phyloP scores from a whole-genome alignment of 2,888 invertebrate species.

The Drosophila quinaria region DNA sequence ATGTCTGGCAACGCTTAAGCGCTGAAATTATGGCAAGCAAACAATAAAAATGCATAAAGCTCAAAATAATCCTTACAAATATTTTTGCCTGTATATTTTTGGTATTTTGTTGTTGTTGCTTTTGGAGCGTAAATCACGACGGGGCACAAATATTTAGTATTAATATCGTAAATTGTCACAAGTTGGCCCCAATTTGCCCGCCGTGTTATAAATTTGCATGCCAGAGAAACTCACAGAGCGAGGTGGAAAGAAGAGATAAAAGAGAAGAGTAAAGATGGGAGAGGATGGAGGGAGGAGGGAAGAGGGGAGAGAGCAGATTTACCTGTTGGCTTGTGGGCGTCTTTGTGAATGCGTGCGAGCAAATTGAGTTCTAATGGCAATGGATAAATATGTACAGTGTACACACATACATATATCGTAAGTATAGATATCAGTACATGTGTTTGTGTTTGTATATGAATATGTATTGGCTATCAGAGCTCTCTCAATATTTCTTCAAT shows the following conservation, averaged over 20 bases:
- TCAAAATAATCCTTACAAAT: conserved; percentile 69
- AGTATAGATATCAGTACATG: not conserved
- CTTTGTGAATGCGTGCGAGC: conserved; percentile 56
- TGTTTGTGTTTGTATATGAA: conserved; percentile 1
- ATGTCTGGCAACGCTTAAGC: conserved; percentile 68
- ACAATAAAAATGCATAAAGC: conserved; percentile 78
- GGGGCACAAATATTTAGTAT: conserved; percentile 83
- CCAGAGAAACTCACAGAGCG: conserved; percentile 32
- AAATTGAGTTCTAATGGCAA: conserved; percentile 77
- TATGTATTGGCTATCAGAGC: conserved; percentile 7
- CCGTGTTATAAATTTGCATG: conserved; percentile 78
- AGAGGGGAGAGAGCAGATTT: not conserved
- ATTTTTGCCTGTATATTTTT: conserved; percentile 8
- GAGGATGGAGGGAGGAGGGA: not conserved
- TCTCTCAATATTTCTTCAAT: conserved; percentile 77
- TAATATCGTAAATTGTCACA: conserved; percentile 83
- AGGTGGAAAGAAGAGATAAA: not conserved
- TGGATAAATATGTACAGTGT: conserved; percentile 38
- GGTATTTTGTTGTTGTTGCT: conserved; percentile 15
- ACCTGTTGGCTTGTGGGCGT: conserved; percentile 62
- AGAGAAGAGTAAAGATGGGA: conserved; percentile 1
- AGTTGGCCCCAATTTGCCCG: conserved; percentile 83
- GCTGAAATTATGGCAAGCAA: conserved; percentile 73
- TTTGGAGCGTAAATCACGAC: conserved; percentile 69
- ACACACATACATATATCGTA: conserved; percentile 13